These are phyloP conservation scores for Sphenopsis melanotis DNA, from an alignment of 2,797 vertebrate species.

Conservation along the genomic window DNA sequence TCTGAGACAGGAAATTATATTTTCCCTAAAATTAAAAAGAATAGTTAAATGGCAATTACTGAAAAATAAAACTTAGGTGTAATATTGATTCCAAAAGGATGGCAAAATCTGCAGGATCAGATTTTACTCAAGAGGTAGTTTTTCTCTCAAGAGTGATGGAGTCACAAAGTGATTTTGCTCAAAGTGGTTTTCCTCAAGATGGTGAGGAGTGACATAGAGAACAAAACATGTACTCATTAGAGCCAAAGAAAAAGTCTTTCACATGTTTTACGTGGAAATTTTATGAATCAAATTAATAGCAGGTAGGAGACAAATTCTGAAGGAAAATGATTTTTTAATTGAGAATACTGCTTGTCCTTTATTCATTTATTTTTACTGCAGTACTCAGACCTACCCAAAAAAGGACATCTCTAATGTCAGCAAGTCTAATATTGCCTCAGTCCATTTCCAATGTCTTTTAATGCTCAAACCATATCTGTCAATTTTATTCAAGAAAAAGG, in stretches of 20 bases:
- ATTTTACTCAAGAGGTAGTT: background rate
- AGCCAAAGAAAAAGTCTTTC: background rate
- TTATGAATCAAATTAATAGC: background rate
- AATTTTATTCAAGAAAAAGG: background rate
- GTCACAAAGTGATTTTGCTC: background rate
- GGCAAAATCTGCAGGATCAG: background rate
- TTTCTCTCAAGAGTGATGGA: background rate
- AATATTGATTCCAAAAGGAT: background rate
- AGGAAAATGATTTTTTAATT: background rate
- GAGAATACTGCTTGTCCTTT: background rate
- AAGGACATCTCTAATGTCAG: background rate
- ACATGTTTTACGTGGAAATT: fast-evolving
- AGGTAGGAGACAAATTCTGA: background rate
- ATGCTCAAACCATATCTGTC: background rate
- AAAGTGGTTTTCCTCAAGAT: background rate
- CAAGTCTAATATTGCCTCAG: background rate
- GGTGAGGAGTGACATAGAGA: background rate
- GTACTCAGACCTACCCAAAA: background rate
- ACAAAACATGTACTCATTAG: background rate
- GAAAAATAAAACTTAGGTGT: background rate
- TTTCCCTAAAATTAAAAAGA: background rate
- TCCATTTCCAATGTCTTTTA: background rate
- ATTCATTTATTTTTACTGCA: background rate
- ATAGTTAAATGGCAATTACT: background rate
- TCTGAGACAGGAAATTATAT: background rate